Conservation (phyloP, 2,797 vertebrate species). For the Thripadectes ignobilis region DNA sequence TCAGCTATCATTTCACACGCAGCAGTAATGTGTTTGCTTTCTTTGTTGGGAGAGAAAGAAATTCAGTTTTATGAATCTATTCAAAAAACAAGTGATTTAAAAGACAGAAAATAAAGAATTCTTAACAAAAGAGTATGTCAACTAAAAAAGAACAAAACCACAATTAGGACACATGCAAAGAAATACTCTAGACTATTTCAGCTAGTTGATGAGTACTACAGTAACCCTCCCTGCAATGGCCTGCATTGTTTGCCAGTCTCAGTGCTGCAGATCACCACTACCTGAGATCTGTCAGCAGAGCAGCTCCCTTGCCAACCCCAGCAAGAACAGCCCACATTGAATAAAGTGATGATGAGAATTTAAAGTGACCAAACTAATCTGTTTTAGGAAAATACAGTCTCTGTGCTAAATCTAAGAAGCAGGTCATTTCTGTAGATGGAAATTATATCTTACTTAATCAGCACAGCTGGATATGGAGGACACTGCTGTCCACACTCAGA, state of each 20-base stretch:
- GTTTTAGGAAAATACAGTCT: not conserved
- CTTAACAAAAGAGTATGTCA: not conserved
- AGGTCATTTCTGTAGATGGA: not conserved
- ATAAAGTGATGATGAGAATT: not conserved
- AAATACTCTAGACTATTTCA: not conserved
- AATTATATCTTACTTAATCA: not conserved
- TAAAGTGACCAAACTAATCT: not conserved
- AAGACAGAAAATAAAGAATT: not conserved
- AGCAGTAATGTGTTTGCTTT: constrained; percentile 42
- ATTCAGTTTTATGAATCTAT: not conserved
- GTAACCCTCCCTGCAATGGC: not conserved
- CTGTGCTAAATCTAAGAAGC: not conserved
- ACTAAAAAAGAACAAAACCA: not conserved
- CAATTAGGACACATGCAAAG: not conserved
- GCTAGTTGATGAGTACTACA: not conserved
- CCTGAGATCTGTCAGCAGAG: not conserved
- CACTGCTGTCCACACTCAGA: rapidly evolving
- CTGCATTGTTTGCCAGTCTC: not conserved
- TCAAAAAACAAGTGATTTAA: not conserved
- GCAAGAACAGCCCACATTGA: not conserved
- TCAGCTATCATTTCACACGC: constrained; percentile 92
- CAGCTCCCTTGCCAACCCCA: not conserved
- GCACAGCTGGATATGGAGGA: not conserved
- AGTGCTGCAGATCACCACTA: not conserved
- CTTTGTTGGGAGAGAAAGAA: constrained; percentile 34